Evolutionary conservation across 30 jellyfish, hydroid and myxozoan species (phyloP).

Genomic region (Cassiopea xamachana): DNA sequence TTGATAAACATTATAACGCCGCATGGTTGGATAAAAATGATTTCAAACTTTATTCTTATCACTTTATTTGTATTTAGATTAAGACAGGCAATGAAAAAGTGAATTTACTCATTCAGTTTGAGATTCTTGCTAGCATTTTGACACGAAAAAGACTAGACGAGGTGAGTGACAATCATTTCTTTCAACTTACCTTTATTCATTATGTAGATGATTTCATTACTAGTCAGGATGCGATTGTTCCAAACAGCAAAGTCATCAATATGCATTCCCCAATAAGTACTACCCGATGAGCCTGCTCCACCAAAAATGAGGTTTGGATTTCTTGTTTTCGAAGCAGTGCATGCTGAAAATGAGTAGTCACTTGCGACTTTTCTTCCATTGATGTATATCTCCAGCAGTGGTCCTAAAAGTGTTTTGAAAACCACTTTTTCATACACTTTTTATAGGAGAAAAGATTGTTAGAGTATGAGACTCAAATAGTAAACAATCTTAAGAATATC

Average conservation of each 20-base stretch:
- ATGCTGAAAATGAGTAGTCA: not conserved
- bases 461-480: too few relatives aligned
- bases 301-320: slow-evolving; percentile 27
- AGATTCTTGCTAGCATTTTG: not conserved
- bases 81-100: not conserved
- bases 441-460: too few relatives aligned
- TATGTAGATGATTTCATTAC: not conserved
- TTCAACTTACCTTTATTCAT: not conserved
- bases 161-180: not conserved
- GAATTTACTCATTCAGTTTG: not conserved
- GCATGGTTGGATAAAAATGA: not conserved
- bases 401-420: not conserved
- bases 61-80: not conserved
- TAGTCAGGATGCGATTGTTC: not conserved
- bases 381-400: slow-evolving; percentile 1
- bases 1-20: not conserved
- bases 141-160: not conserved
- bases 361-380: not conserved
- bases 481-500: not conserved
- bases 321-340: not conserved
- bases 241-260: slow-evolving; percentile 38
- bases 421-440: not conserved
- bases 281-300: not conserved
- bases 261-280: slow-evolving; percentile 24
- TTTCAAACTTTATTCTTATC: not conserved